Base-by-base conservation (phyloP, 37 sponge, comb jelly and placozoan species). In the Mnemiopsis leidyi region DNA sequence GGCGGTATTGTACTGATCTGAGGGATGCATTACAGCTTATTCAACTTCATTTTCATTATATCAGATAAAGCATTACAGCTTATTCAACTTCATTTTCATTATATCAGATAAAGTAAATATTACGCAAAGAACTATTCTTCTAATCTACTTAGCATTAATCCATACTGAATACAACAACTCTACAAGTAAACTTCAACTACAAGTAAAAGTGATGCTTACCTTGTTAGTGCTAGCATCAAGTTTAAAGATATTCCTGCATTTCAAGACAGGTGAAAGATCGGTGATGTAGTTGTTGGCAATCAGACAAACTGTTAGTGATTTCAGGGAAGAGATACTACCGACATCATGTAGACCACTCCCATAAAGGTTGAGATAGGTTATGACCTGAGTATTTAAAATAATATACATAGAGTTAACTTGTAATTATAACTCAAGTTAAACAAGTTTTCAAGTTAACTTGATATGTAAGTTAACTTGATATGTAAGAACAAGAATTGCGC, bases 211-310 rank as follows among this genome's bases (percentile, higher is more conserved):
- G 30, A 39, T 23, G 69, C 79, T 31, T 24, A 96, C 97, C 93
- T 97, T 95, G 69, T 97, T 97, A 93, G 94, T 93, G 25, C 94
- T 93, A 7, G 95, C 79, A 69, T 97, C 97, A 88, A 97, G 71
- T 76, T 97, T 97, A 18, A 95, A 76, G 18, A 97, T 82, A 68
- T 95, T 95, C 67, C 79, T 69, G 76, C 95, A 95, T 40, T 76
- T 85, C n/a, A 93, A 38, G 61, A 97, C 93, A 23, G 97, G 94
- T 30, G 88, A 18, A 32, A 97, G 94, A 88, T 95, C 94, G 3
- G 76, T 18, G 23, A 97, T 33, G 75, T 93, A 95, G 82, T 95
- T 95, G 3, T 76, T 61, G 0, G 82, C 69, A 30, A 97, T 92
- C 61, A 95, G 93, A 92, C 95, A 94, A 26, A 97, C 92, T 34